phyloP scores from a whole-genome alignment of 2,113 vertebrate genomes.

The Odobenus rosmarus region DNA sequence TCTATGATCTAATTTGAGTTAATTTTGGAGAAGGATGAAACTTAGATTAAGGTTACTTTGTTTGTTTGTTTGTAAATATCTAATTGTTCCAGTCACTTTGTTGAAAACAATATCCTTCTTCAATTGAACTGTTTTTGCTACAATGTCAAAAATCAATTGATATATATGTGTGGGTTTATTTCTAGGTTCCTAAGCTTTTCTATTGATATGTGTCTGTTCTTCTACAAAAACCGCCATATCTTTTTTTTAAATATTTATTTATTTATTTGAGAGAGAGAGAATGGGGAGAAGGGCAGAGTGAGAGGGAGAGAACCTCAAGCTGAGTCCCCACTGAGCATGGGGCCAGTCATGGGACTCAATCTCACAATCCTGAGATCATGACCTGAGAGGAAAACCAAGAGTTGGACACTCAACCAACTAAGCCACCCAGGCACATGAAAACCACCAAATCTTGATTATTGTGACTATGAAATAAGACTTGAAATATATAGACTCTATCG shows the following conservation, averaged over 20 bases:
- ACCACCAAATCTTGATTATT: neutral
- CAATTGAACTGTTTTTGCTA: neutral
- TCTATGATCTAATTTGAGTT: neutral
- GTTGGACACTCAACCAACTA: neutral
- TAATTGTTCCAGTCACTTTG: neutral
- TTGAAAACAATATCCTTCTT: neutral
- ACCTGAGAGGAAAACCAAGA: neutral
- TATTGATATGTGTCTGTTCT: neutral
- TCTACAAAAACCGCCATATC: neutral
- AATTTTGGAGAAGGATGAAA: neutral
- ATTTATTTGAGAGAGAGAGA: neutral
- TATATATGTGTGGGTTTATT: neutral
- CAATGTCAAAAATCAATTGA: neutral
- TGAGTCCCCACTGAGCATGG: neutral
- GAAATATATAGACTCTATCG: neutral
- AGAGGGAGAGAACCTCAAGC: neutral
- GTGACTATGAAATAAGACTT: neutral
- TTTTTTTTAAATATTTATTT: neutral
- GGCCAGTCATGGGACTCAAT: neutral
- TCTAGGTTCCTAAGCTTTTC: neutral
- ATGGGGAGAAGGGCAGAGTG: neutral
- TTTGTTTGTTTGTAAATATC: neutral
- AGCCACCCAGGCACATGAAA: neutral
- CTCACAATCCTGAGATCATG: neutral
- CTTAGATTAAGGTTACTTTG: neutral